phyloP scores from a whole-genome alignment of 2,888 invertebrate species.

The Zaprionus lineosus region DNA sequence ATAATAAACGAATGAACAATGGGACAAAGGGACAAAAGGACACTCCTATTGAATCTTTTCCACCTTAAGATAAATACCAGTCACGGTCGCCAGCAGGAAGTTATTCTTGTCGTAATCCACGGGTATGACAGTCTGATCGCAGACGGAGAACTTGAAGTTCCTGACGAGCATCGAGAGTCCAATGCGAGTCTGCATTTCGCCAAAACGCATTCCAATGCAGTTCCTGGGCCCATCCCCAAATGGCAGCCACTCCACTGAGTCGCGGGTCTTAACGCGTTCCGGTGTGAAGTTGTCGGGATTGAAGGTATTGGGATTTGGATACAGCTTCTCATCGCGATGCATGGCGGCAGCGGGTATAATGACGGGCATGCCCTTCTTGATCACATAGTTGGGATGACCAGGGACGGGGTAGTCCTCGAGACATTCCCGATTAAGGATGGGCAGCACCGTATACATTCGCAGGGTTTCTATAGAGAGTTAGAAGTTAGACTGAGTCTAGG shows the following conservation, averaged over 20 bases:
- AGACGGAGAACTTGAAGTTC: slow-evolving; percentile 62
- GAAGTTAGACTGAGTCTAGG: not conserved
- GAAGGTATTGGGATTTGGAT: slow-evolving; percentile 85
- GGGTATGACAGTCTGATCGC: slow-evolving; percentile 51
- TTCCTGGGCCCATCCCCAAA: slow-evolving; percentile 79
- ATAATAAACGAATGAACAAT: no score
- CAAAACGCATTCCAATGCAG: slow-evolving; percentile 78
- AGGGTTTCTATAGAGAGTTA: slow-evolving; percentile 83
- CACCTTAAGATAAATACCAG: slow-evolving; percentile 44
- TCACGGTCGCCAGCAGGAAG: slow-evolving; percentile 24
- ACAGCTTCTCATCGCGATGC: slow-evolving; percentile 84
- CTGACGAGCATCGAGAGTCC: slow-evolving; percentile 66
- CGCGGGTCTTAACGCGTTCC: slow-evolving; percentile 84
- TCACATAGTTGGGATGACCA: slow-evolving; percentile 83
- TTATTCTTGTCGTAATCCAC: slow-evolving; percentile 30
- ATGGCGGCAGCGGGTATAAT: slow-evolving; percentile 81
- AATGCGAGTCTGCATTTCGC: slow-evolving; percentile 68
- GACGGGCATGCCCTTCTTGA: slow-evolving; percentile 80
- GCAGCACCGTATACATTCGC: slow-evolving; percentile 84
- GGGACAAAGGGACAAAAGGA: not conserved
- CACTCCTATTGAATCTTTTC: slow-evolving; percentile 13
- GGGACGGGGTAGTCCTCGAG: slow-evolving; percentile 83
- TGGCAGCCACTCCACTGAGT: slow-evolving; percentile 74
- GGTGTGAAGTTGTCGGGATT: slow-evolving; percentile 85
- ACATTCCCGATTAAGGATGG: slow-evolving; percentile 83